phyloP scores from a whole-genome alignment of 2,888 invertebrate species.

The Lasioglossum marginatum region DNA sequence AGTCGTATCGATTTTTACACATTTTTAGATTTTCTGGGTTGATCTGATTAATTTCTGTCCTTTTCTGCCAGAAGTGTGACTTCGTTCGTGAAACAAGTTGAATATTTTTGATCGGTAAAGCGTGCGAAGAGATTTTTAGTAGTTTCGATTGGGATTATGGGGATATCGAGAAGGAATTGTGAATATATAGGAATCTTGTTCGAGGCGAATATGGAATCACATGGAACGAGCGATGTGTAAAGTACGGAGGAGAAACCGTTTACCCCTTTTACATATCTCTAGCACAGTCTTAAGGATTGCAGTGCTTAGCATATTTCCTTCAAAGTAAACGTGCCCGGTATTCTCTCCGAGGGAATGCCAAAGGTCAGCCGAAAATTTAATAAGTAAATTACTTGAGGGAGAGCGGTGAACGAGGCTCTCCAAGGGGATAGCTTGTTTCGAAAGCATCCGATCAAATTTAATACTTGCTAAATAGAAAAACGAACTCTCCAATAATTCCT shows the following conservation, averaged over 20 bases:
- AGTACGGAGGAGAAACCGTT: slow-evolving; percentile 30
- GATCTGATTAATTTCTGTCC: too few species aligned
- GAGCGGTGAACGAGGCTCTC: slow-evolving; percentile 46
- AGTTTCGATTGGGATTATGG: not conserved
- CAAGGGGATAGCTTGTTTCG: slow-evolving; percentile 50
- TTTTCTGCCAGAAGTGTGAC: too few species aligned
- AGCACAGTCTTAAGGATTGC: slow-evolving; percentile 65
- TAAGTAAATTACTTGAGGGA: slow-evolving; percentile 83
- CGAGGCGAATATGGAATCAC: not conserved
- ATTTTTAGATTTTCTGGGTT: not conserved
- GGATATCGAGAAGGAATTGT: not conserved
- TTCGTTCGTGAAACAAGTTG: too few species aligned
- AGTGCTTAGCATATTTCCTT: slow-evolving; percentile 81
- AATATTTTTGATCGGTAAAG: not conserved
- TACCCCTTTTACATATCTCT: slow-evolving; percentile 58
- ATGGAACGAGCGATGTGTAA: not conserved
- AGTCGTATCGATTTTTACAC: not conserved
- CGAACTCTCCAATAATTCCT: not conserved
- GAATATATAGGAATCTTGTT: not conserved
- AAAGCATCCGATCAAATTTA: slow-evolving; percentile 27
- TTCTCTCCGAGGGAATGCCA: slow-evolving; percentile 80
- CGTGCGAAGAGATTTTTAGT: not conserved
- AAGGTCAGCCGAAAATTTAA: slow-evolving; percentile 83
- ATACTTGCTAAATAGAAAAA: not conserved
- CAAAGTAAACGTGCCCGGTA: slow-evolving; percentile 84